Evolutionary conservation across 2,797 vertebrate species (phyloP), one percentile per base, ranked within the genome.

Genomic region (Catharus ustulatus): DNA sequence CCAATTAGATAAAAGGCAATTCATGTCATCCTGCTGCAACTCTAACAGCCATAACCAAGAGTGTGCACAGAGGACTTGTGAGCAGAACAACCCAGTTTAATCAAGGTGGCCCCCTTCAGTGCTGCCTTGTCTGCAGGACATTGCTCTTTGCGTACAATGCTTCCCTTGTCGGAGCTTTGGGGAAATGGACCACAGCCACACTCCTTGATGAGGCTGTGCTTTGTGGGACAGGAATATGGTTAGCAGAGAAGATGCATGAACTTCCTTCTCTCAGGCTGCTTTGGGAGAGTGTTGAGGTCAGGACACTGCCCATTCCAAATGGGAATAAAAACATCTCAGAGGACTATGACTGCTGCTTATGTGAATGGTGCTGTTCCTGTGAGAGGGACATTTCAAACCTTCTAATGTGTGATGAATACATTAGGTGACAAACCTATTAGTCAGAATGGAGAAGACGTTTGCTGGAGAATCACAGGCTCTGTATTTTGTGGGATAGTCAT

Each of bases 1-100:
- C 97, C 98, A 98, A 97, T 98, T 98, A 98, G 97, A 97, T 96
- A 97, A 97, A 97, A 98, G 97, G 97, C 97, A 98, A 97, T 98
- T 98, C 96, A 88, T 95, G 96, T 97, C 74, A 95, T 95, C 94
- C 93, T 78, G 97, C 96, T 96, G 96, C 95, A 61, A 78, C 85
- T 91, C 94, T 96, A 96, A 96, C 87, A 96, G 96, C 95, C 96
- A 92, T 95, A 96, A 96, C 89, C 92, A 80, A 38, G 95, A 96
- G 77, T 64, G 30, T 55, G 66, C 89, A 84, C 84, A 89, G 95
- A 97, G 94, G 95, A 80, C 91, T 95, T 77, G 91, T 93, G 95
- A 97, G 97, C 92, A 96, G 95, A 97, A 75, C 92, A 95, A 58
- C 80, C 74, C 27, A 32, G 93, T 97, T 97, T 97, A 97, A 97